phyloP scores from a whole-genome alignment of 2,888 invertebrate genomes.

The Eupithecia exiguata region DNA sequence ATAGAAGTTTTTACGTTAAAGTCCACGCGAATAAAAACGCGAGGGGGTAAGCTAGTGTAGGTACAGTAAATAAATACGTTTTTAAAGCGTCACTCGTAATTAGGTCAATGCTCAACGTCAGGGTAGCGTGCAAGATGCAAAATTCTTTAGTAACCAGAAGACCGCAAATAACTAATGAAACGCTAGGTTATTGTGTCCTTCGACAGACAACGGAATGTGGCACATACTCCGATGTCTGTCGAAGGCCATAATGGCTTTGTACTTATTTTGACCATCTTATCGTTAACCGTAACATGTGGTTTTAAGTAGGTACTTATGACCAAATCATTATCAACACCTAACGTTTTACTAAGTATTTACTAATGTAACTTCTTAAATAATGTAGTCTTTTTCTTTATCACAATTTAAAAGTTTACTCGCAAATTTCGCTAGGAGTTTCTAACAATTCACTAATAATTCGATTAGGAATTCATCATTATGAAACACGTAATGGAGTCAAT shows the following conservation, averaged over 20 bases:
- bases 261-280: conserved; percentile 29
- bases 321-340: neutral
- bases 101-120: conserved; percentile 40
- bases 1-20: no score
- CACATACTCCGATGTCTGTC: no score
- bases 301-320: neutral
- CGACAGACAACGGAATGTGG: conserved; percentile 20
- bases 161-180: conserved; percentile 14
- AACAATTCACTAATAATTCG: neutral
- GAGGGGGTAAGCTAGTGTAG: no score
- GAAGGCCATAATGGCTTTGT: conserved; percentile 37
- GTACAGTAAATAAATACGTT: neutral
- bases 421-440: neutral
- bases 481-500: neutral
- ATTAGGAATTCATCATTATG: neutral
- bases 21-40: no score
- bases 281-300: conserved; percentile 11
- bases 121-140: conserved; percentile 46
- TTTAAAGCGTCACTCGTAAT: neutral
- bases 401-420: neutral
- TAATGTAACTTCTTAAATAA: neutral
- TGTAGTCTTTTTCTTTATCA: no score
- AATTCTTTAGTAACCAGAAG: conserved; percentile 37
- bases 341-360: neutral
- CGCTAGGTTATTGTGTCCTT: conserved; percentile 19